These are phyloP conservation scores for Arctopsyche grandis DNA, from an alignment of 1,140 invertebrate species.

Conservation along the genomic window DNA sequence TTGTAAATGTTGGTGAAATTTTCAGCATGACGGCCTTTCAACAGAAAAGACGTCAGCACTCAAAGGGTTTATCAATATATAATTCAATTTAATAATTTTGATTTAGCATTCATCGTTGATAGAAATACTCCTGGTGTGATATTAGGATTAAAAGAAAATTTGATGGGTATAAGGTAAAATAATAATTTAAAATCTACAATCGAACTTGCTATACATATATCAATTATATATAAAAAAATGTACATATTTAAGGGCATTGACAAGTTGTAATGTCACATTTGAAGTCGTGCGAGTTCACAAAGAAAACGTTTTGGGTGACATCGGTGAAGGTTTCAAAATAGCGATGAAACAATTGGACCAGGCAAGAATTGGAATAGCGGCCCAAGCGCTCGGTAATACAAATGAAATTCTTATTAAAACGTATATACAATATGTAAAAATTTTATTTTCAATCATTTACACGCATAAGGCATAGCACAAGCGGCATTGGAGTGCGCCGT, in stretches of 20 bases:
- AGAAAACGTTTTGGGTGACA: slow-evolving; percentile 69
- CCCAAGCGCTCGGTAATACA: slow-evolving; percentile 74
- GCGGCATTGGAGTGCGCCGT: slow-evolving; percentile 88
- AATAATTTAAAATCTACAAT: slow-evolving; percentile 24
- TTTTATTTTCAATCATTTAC: slow-evolving; percentile 14
- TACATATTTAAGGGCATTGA: slow-evolving; percentile 71
- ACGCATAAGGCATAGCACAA: slow-evolving; percentile 76
- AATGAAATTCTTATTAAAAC: background rate
- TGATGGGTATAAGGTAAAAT: slow-evolving; percentile 62
- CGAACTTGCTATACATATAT: background rate
- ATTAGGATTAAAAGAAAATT: slow-evolving; percentile 60
- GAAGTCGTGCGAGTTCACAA: slow-evolving; percentile 77
- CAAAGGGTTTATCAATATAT: too few species aligned
- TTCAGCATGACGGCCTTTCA: too few species aligned
- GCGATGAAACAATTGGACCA: slow-evolving; percentile 83
- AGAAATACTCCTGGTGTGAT: slow-evolving; percentile 66
- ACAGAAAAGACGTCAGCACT: too few species aligned
- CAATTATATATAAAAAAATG: background rate
- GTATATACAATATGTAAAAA: background rate
- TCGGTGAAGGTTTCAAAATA: slow-evolving; percentile 86
- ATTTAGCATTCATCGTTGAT: slow-evolving; percentile 64
- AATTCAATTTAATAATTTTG: background rate
- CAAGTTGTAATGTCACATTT: slow-evolving; percentile 80
- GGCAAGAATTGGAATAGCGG: slow-evolving; percentile 85
- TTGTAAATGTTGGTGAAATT: too few species aligned